Evolutionary conservation across 2,797 vertebrate genomes (phyloP).

Genomic region (Pristis pectinata): DNA sequence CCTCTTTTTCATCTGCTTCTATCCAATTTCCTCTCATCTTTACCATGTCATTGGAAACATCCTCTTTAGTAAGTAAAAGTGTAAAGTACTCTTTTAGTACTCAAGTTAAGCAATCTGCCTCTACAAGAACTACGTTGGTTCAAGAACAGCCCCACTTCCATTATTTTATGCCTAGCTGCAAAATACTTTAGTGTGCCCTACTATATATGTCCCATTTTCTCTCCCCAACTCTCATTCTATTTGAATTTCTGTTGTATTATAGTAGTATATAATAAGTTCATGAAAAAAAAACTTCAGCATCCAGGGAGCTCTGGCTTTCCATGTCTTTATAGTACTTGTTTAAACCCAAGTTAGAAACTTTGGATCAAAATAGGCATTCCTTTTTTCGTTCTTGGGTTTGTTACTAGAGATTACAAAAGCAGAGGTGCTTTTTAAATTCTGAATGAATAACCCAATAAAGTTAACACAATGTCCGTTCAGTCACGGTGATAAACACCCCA

Average conservation of each 20-base stretch:
- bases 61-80: not conserved
- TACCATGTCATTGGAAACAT: not conserved
- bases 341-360: not conserved
- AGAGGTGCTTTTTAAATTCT: not conserved
- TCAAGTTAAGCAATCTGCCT: not conserved
- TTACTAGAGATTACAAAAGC: too few relatives aligned
- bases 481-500: too few relatives aligned
- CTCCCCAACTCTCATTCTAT: not conserved
- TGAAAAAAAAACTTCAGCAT: too few relatives aligned
- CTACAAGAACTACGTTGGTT: not conserved
- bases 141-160: not conserved
- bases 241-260: not conserved
- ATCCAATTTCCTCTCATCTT: not conserved
- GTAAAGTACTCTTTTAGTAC: not conserved
- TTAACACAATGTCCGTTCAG: not conserved
- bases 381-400: too few relatives aligned
- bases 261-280: too few relatives aligned
- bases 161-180: not conserved
- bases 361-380: too few relatives aligned
- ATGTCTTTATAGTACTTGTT: not conserved
- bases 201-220: not conserved
- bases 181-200: not conserved
- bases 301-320: not conserved
- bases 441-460: not conserved
- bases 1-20: not conserved